These are phyloP conservation scores for Octodonta nipae DNA, from an alignment of 2,888 invertebrate genomes.

Conservation along the genomic window DNA sequence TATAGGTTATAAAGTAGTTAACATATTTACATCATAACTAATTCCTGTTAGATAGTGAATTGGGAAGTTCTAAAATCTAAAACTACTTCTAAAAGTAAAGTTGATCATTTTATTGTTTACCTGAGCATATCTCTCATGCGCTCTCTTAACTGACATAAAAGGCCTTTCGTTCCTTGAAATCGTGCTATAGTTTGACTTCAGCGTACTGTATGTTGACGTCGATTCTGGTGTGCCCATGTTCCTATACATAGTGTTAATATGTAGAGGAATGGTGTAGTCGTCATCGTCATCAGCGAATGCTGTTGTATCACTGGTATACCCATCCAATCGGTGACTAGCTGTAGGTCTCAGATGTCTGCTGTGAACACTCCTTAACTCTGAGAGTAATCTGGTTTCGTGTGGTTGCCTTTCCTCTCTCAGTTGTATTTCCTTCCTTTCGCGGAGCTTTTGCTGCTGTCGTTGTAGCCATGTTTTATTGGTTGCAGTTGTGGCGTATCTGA, in stretches of 20 bases:
- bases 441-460: constrained; percentile 67
- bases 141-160: constrained; percentile 48
- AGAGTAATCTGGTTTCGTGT: constrained; percentile 50
- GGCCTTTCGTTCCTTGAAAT: constrained; percentile 42
- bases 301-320: constrained; percentile 67
- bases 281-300: constrained; percentile 67
- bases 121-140: constrained; percentile 36
- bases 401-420: constrained; percentile 58
- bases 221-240: constrained; percentile 20
- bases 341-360: constrained; percentile 33
- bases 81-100: too few species aligned
- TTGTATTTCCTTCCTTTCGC: constrained; percentile 61
- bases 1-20: too few species aligned
- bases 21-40: too few species aligned
- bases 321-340: constrained; percentile 47
- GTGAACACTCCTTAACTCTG: constrained; percentile 44
- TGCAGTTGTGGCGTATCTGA: constrained; percentile 24
- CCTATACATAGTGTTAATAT: constrained; percentile 45
- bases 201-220: constrained; percentile 17
- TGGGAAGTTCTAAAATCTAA: too few species aligned
- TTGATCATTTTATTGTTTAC: too few species aligned
- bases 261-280: constrained; percentile 54
- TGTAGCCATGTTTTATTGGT: constrained; percentile 61
- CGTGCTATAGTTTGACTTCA: constrained; percentile 20
- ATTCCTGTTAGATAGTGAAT: too few species aligned